These are phyloP conservation scores for Buathra laborator DNA, from an alignment of 2,888 invertebrate genomes.

Conservation along the genomic window DNA sequence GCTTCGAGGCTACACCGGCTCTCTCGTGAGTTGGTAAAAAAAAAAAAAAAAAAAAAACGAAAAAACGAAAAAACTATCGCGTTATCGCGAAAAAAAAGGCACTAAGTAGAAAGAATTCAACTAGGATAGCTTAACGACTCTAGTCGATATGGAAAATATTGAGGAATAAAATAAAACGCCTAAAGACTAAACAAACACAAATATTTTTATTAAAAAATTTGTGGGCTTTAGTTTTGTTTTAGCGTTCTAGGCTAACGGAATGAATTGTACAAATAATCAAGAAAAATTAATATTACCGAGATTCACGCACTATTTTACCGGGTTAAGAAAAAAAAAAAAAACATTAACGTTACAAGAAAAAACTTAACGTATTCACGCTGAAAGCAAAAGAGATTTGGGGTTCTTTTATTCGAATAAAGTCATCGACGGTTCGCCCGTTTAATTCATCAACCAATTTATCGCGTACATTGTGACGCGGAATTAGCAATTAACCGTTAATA, in stretches of 20 bases:
- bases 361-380: slow-evolving; percentile 8
- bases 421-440: background rate
- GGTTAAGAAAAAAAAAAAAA: slow-evolving; percentile 30
- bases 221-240: slow-evolving; percentile 44
- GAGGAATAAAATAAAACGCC: slow-evolving; percentile 21
- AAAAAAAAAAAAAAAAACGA: too few relatives aligned
- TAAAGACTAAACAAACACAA: slow-evolving; percentile 48
- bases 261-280: slow-evolving; percentile 65
- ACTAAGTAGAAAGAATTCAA: slow-evolving; percentile 64
- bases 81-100: slow-evolving; percentile 43
- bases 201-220: slow-evolving; percentile 65
- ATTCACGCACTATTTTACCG: slow-evolving; percentile 54
- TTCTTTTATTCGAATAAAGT: slow-evolving; percentile 13
- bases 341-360: slow-evolving; percentile 4
- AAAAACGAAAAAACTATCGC: slow-evolving; percentile 26
- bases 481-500: background rate
- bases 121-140: slow-evolving; percentile 59
- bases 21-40: slow-evolving; percentile 28
- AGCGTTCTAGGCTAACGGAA: slow-evolving; percentile 44
- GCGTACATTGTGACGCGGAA: background rate
- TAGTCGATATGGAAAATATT: slow-evolving; percentile 62
- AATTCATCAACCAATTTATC: background rate
- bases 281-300: slow-evolving; percentile 29
- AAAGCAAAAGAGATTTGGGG: slow-evolving; percentile 18
- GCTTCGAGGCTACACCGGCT: slow-evolving; percentile 59